phyloP scores from a whole-genome alignment of 2,797 vertebrate genomes.

The Aythya fuligula region DNA sequence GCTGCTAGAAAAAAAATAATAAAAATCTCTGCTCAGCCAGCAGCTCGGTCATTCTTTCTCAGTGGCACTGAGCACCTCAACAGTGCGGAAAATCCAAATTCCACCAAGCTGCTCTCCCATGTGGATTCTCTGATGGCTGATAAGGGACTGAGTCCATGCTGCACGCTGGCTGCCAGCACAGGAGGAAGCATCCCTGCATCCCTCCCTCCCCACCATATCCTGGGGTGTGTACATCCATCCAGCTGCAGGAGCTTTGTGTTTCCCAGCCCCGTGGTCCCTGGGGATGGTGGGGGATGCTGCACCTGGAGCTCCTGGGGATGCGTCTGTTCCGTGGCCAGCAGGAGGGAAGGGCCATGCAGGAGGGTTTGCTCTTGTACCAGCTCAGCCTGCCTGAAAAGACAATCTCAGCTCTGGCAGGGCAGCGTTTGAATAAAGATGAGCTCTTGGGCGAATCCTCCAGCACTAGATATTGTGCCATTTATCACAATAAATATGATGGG shows the following conservation, averaged over 20 bases:
- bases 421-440: conserved; percentile 56
- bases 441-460: conserved; percentile 12
- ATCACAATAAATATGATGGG: conserved; percentile 47
- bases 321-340: rapidly evolving
- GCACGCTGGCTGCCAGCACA: rapidly evolving
- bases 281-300: neutral
- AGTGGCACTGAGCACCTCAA: neutral
- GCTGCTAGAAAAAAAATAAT: neutral
- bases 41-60: rapidly evolving
- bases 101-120: neutral
- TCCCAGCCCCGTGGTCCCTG: rapidly evolving
- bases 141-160: neutral
- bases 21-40: neutral
- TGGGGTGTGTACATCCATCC: neutral
- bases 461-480: conserved; percentile 51
- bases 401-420: conserved; percentile 22
- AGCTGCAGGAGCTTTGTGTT: neutral
- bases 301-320: neutral
- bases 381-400: conserved; percentile 54
- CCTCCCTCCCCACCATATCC: neutral
- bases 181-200: neutral
- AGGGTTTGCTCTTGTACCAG: neutral
- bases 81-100: neutral
- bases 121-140: neutral
- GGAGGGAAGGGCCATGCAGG: neutral